These are phyloP conservation scores for Pelobates fuscus DNA, from an alignment of 2,113 vertebrate species.

Conservation along the genomic window DNA sequence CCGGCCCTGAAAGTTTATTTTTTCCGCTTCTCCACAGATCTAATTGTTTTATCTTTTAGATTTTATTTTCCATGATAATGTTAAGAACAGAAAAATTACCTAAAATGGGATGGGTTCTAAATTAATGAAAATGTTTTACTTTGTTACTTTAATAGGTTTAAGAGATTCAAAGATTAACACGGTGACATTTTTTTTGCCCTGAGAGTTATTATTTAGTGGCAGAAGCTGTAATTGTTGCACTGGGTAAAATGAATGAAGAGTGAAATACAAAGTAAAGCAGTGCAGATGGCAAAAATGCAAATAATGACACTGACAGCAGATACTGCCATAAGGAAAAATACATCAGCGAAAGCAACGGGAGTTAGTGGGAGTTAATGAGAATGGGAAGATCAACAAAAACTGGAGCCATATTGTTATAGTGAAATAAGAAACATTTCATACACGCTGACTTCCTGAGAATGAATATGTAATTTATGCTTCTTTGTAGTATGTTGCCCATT, in stretches of 20 bases:
- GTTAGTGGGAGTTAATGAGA: constrained; percentile 27
- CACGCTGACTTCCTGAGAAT: background rate
- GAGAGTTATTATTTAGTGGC: background rate
- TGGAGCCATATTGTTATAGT: constrained; percentile 1
- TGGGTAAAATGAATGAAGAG: constrained; percentile 3
- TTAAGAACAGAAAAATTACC: no score
- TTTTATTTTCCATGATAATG: no score
- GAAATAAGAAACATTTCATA: background rate
- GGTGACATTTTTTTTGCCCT: background rate
- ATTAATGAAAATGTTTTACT: background rate
- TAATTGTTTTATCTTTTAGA: no score
- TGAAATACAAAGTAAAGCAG: constrained; percentile 12
- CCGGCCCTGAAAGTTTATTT: no score
- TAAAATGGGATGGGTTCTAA: background rate
- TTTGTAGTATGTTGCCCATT: no score
- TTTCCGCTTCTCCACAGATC: no score
- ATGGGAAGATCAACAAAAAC: constrained; percentile 11
- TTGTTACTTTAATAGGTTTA: background rate
- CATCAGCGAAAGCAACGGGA: constrained; percentile 37
- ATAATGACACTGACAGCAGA: constrained; percentile 47
- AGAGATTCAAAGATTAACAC: background rate
- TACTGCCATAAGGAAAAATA: constrained; percentile 42
- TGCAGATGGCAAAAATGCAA: constrained; percentile 41
- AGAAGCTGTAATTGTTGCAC: background rate
- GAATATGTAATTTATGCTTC: background rate